Evolutionary conservation across 35 echinoderm and acorn worm species (phyloP), one percentile per base, ranked within the genome.

Genomic region (Heliocidaris erythrogramma): DNA sequence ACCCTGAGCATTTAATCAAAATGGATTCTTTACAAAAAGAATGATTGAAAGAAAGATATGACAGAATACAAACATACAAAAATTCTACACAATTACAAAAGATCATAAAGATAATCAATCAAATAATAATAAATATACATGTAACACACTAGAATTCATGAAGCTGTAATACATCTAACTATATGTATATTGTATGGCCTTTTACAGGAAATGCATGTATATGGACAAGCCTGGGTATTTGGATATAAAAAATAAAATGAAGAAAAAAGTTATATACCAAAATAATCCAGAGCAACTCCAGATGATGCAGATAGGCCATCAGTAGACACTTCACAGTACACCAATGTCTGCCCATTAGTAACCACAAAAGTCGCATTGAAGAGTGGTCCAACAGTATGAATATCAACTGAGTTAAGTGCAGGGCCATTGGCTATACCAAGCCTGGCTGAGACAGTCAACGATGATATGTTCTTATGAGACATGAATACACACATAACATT

Each of bases 261-360:
- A 13, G 52, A 86, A 86, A n/a, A 86, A 32, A 18, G 2, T 18
- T 52, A 21, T n/a, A 29, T 59, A 92, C 91, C 91, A 92, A 52
- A 92, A 31, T 92, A 52, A 21, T 32, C 48, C 31, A 92, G 91
- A 48, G n/a, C 1, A 48, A 48, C 91, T 59, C 91, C 91, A 11
- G 91, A 92, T 18, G 91, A 92, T 1, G 50, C 91, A 4, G n/a
- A 30, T 9, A 6, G 12, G 5, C n/a, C 91, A 30, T 59, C 50
- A 30, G 50, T 18, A 24, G 91, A 48, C 48, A 92, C 48, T n/a
- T 32, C 91, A 92, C 91, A 92, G 50, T 92, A 92, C 12, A 59
- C 47, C 49, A 59, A 5, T 13, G 49, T 48, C 49, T 59, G 7
- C 5, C 91, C 91, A 12, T 30, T 30, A 12, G 91, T 32, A 59